phyloP scores from a whole-genome alignment of 2,113 vertebrate genomes.

The Tragulus kanchil region DNA sequence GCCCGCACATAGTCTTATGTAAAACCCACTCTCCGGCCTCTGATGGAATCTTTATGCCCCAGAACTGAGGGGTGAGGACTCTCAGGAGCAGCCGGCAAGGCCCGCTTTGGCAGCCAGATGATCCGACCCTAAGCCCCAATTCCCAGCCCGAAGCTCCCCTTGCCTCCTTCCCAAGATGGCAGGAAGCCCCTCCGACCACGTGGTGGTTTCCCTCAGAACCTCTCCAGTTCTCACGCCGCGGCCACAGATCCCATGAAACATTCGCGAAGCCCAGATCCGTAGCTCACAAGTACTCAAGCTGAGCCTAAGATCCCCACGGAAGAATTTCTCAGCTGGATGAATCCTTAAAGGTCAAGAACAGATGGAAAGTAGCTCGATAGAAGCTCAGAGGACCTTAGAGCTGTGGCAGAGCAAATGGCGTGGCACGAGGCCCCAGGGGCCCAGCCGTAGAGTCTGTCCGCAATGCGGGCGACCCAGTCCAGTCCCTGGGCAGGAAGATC shows the following conservation, averaged over 20 bases:
- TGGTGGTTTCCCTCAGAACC: neutral
- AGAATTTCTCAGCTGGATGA: neutral
- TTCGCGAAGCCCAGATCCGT: neutral
- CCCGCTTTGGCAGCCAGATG: neutral
- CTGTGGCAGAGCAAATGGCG: neutral
- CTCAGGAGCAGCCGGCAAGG: neutral
- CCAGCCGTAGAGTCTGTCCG: neutral
- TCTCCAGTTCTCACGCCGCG: too few relatives aligned
- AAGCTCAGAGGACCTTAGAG: neutral
- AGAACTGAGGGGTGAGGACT: neutral
- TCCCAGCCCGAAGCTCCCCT: neutral
- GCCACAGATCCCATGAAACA: neutral
- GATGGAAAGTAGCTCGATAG: neutral
- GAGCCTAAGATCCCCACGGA: neutral
- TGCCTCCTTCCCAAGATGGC: neutral
- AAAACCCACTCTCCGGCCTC: neutral
- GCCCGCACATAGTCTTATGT: neutral
- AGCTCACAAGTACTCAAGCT: neutral
- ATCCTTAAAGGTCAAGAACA: constrained; percentile 55
- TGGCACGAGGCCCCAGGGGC: neutral
- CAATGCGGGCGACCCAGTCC: neutral
- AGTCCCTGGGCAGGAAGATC: neutral
- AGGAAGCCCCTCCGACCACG: fast-evolving
- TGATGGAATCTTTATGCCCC: neutral
- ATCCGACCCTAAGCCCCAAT: neutral